phyloP scores from a whole-genome alignment of 1,140 invertebrate species.

The Popillia japonica region DNA sequence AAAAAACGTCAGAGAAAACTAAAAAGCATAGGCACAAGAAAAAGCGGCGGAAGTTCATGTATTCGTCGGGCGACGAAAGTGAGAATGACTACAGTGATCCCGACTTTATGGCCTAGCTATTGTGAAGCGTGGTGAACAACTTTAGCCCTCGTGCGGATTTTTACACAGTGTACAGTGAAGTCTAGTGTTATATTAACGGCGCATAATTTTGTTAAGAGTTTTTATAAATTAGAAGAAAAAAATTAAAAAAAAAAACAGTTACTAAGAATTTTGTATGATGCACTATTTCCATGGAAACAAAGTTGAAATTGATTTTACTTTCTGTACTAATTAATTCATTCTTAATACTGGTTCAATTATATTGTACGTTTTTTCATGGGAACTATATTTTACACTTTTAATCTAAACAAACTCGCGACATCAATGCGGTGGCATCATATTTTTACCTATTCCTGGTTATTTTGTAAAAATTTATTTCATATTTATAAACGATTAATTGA shows the following conservation, averaged over 20 bases:
- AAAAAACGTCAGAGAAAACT: conserved; percentile 68
- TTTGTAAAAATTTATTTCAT: not conserved
- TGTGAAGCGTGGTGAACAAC: conserved; percentile 33
- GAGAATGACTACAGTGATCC: conserved; percentile 76
- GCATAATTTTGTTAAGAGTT: conserved; percentile 45
- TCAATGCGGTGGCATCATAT: conserved; percentile 1
- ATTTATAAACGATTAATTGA: conserved; percentile 32
- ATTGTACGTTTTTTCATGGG: not conserved
- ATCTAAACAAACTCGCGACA: not conserved
- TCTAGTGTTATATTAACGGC: conserved; percentile 48
- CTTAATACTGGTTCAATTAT: conserved; percentile 43
- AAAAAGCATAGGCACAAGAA: conserved; percentile 76
- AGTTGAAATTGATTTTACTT: conserved; percentile 28
- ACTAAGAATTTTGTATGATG: conserved; percentile 37
- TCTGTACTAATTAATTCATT: conserved; percentile 18
- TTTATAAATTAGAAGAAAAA: conserved; percentile 42
- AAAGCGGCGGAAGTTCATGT: conserved; percentile 69
- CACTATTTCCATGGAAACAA: conserved; percentile 38
- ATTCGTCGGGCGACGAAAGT: conserved; percentile 67
- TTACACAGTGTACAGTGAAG: conserved; percentile 51
- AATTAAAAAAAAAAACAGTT: conserved; percentile 14
- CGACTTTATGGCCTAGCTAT: conserved; percentile 67
- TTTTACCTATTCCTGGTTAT: not conserved
- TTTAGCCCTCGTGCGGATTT: conserved; percentile 36
- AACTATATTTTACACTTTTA: conserved; percentile 36